Conservation (phyloP, 2,888 invertebrate species). For the Hartigia nigra region DNA sequence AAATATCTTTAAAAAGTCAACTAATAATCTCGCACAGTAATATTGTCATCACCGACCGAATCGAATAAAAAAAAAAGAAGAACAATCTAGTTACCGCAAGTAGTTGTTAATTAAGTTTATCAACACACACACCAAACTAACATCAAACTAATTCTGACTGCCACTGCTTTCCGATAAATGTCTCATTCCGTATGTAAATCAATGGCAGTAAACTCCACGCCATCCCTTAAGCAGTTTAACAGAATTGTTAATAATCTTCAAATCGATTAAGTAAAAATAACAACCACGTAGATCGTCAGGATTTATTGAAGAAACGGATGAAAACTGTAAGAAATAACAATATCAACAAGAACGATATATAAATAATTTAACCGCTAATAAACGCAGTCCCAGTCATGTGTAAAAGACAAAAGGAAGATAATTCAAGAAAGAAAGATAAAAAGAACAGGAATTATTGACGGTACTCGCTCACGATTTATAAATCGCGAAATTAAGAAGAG, state of each 20-base stretch:
- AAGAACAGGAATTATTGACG: neutral
- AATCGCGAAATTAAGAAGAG: constrained; percentile 22
- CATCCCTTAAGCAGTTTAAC: constrained; percentile 42
- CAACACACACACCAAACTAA: neutral
- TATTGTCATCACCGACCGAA: neutral
- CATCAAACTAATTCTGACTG: constrained; percentile 20
- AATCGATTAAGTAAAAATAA: constrained; percentile 26
- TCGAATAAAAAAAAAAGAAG: neutral
- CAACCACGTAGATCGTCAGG: constrained; percentile 20
- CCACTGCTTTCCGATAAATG: constrained; percentile 5
- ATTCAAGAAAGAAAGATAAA: neutral
- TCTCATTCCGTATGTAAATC: constrained; percentile 9
- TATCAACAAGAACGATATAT: constrained; percentile 12
- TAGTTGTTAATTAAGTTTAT: neutral
- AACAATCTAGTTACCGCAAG: neutral
- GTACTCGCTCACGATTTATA: neutral
- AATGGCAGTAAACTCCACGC: constrained; percentile 37
- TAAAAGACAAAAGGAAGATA: neutral
- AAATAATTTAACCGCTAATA: constrained; percentile 14
- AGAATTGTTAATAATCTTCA: constrained; percentile 19
- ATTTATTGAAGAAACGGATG: constrained; percentile 31
- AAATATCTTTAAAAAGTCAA: neutral
- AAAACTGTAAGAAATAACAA: constrained; percentile 24
- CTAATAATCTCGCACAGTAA: neutral
- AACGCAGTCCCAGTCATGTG: neutral